Base-by-base conservation (phyloP, 2,113 vertebrate genomes). In the Hemicordylus capensis region DNA sequence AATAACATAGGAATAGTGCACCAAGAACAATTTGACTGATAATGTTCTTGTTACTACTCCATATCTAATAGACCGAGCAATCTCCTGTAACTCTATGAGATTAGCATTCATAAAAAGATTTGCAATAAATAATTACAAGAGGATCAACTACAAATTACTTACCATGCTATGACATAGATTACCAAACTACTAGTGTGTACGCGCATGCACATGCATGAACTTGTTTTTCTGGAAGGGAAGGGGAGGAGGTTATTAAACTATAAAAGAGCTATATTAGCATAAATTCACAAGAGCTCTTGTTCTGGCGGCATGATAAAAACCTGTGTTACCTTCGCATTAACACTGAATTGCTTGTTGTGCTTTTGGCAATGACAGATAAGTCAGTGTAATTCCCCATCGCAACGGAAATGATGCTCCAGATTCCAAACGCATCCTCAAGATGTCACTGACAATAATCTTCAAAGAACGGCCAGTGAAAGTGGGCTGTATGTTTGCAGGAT, bases 321-420 rank as follows among this genome's bases (percentile, higher is more conserved):
- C 97, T 94, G 95, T 97, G 97, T 97, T 97, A 98, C 97, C 97
- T 98, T 97, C 97, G 95, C 97, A 95, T 97, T 96, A 97, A 96
- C 96, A 96, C 95, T 96, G 95, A 97, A 97, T 96, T 97, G 97
- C 97, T 97, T 97, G 97, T 98, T 98, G 97, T 98, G 98, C 97
- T 98, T 97, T 98, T 97, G 98, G 97, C 97, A 97, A 97, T 98
- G 97, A 98, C 97, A 98, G 98, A 98, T 98, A 98, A 98, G 96
- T 98, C 97, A 96, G 96, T 96, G 96, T 98, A 98, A 99, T 98
- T 98, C 97, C 96, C 95, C 96, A 97, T 96, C 92, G 96, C 96
- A 96, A 96, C 93, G 93, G 97, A 97, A 98, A 98, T 95, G 97
- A 97, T 97, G 97, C 97, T 97, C 95, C 94, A 96, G 96, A 97